Percentiles rank a stretch among this genome's conserved stretches.
phyloP scores from a whole-genome alignment of 2,113 vertebrate species.

The Podilymbus podiceps region DNA sequence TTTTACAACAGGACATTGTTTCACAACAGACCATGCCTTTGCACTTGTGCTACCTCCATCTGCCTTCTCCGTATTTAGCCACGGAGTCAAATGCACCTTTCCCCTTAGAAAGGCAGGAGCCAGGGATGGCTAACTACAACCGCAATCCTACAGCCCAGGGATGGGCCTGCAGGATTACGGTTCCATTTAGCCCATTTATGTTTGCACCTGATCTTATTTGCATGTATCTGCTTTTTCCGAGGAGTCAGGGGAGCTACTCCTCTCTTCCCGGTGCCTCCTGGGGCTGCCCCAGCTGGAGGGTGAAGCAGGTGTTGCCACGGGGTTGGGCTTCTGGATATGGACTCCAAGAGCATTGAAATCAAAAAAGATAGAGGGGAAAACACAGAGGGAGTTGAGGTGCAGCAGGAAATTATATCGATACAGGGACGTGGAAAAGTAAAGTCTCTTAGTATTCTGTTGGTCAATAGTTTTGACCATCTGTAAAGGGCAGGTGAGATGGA shows the following conservation, averaged over 20 bases:
- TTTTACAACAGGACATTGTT: not conserved
- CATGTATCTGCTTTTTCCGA: not conserved
- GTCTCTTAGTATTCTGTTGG: not conserved
- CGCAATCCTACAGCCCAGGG: too few relatives aligned
- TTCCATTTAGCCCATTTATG: not conserved
- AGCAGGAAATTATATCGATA: rapidly evolving
- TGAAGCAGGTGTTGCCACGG: not conserved
- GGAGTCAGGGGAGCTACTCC: not conserved
- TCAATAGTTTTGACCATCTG: not conserved
- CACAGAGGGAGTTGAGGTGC: not conserved
- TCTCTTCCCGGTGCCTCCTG: not conserved
- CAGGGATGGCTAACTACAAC: not conserved
- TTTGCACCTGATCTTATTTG: not conserved
- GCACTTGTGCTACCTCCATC: not conserved
- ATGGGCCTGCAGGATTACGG: rapidly evolving
- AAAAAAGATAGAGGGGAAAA: not conserved
- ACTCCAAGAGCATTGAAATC: not conserved
- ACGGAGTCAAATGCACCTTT: not conserved
- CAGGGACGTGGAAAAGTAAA: not conserved
- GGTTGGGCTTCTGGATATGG: not conserved
- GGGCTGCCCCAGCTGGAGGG: not conserved
- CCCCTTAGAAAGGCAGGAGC: not conserved
- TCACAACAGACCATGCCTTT: not conserved
- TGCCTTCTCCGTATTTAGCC: not conserved
- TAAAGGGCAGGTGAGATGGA: not conserved